These are phyloP conservation scores for Liposcelis brunnea DNA, from an alignment of 2,888 invertebrate species.

Conservation along the genomic window DNA sequence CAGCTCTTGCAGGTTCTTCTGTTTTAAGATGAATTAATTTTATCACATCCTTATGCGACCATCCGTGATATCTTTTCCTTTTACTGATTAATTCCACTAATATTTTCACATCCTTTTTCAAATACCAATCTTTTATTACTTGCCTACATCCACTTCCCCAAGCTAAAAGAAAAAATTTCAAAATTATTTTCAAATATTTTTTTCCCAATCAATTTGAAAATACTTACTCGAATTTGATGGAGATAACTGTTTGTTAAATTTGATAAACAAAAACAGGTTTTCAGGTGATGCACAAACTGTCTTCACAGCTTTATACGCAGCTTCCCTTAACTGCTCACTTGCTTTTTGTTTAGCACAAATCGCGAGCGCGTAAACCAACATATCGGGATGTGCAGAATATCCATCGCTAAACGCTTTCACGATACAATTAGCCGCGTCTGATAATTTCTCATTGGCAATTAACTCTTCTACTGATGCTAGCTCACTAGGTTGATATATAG, in stretches of 20 bases:
- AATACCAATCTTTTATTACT: constrained; percentile 26
- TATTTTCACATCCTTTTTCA: constrained; percentile 21
- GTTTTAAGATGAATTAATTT: constrained; percentile 17
- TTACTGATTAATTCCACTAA: constrained; percentile 27
- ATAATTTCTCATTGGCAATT: constrained; percentile 11
- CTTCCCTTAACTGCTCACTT: constrained; percentile 20
- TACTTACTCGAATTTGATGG: constrained; percentile 19
- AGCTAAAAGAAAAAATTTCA: constrained; percentile 19
- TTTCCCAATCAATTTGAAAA: too few species aligned
- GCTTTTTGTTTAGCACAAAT: constrained; percentile 23
- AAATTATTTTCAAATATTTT: constrained; percentile 9
- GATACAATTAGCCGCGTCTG: constrained; percentile 13
- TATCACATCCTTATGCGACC: constrained; percentile 27
- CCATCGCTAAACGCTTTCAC: constrained; percentile 15
- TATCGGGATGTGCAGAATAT: constrained; percentile 16
- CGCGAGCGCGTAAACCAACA: constrained; percentile 27
- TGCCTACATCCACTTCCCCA: constrained; percentile 28
- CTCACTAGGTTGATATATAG: constrained; percentile 10
- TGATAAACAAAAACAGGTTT: constrained; percentile 27
- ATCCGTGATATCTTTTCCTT: constrained; percentile 24
- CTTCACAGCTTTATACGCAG: constrained; percentile 21
- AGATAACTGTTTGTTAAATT: constrained; percentile 15
- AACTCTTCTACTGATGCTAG: constrained; percentile 13
- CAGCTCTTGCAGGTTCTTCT: constrained; percentile 6
- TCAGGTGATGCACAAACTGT: constrained; percentile 27